Evolutionary conservation across 2,797 vertebrate species (phyloP).

Genomic region (Crypturellus tataupa): DNA sequence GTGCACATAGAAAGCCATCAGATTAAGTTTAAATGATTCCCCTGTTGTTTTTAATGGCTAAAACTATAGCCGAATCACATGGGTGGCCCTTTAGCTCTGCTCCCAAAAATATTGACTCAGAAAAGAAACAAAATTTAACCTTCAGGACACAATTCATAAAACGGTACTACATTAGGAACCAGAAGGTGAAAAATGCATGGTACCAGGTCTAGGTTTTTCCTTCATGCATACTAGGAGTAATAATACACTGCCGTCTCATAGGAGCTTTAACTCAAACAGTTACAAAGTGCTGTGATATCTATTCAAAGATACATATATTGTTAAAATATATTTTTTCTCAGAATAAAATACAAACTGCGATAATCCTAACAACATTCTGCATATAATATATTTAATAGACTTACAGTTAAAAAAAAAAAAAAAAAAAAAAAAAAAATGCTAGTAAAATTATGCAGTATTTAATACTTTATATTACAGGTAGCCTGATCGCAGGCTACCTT

Average conservation of each 20-base stretch:
- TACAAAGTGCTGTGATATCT: background rate
- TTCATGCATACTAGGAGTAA: background rate
- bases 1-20: conserved; percentile 8
- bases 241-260: background rate
- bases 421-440: background rate
- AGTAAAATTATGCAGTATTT: background rate
- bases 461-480: background rate
- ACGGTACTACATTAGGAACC: background rate
- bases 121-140: conserved; percentile 24
- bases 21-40: conserved; percentile 34
- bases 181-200: background rate
- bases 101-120: conserved; percentile 20
- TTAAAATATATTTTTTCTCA: background rate
- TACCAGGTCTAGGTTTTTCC: background rate
- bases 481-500: background rate
- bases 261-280: background rate
- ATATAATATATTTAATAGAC: background rate
- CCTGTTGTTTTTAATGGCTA: background rate
- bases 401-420: background rate
- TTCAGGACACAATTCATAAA: background rate
- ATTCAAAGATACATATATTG: background rate
- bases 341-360: background rate
- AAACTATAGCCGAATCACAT: conserved; percentile 32
- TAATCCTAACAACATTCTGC: background rate
- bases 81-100: background rate